Evolutionary conservation across 1,140 invertebrate genomes (phyloP).

Genomic region (Scylla paramamosain): DNA sequence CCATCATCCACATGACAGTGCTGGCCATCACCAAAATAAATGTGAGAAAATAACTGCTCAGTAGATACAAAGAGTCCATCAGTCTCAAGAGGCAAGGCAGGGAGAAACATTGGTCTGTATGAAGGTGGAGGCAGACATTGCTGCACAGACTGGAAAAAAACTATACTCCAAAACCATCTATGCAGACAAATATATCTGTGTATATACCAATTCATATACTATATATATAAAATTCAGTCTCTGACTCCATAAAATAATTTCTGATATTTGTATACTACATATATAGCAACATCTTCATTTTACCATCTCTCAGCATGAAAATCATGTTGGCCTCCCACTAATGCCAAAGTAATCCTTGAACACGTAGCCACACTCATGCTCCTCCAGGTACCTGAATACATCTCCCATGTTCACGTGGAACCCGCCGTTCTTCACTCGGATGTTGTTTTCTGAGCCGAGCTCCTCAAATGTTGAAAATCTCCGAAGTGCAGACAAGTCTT

Average conservation of each 20-base stretch:
- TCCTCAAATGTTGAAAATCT: constrained; percentile 88
- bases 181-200: background rate
- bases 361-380: constrained; percentile 84
- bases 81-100: no score
- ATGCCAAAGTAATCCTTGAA: constrained; percentile 91
- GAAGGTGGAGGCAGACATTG: no score
- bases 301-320: background rate
- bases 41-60: no score
- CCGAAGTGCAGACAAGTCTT: constrained; percentile 82
- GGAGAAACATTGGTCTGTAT: no score
- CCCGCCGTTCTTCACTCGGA: constrained; percentile 81
- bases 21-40: no score
- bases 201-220: background rate
- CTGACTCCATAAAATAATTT: no score
- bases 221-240: background rate
- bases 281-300: background rate
- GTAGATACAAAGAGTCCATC: no score
- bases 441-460: constrained; percentile 84
- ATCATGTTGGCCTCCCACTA: constrained; percentile 80
- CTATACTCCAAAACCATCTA: background rate
- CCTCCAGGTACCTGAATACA: constrained; percentile 86
- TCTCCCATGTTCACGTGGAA: constrained; percentile 88
- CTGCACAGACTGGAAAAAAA: background rate
- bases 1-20: background rate
- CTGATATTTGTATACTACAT: background rate